Conservation (phyloP, 2,797 vertebrate species). For the Cossypha polioptera region DNA sequence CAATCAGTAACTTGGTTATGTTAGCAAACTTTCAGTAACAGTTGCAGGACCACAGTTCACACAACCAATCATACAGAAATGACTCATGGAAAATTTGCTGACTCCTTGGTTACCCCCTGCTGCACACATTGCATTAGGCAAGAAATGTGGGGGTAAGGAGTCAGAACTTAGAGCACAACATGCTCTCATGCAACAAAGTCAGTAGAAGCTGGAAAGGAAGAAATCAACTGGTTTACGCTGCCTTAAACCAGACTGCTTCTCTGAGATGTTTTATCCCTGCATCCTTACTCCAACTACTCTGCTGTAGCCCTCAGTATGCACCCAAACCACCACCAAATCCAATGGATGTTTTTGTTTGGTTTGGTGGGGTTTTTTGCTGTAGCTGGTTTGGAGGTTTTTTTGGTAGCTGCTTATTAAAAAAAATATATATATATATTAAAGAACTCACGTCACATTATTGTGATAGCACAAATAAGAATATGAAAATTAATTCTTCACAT, state of each 20-base stretch:
- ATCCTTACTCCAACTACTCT: neutral
- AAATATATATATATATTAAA: neutral
- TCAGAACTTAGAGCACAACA: neutral
- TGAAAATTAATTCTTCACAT: neutral
- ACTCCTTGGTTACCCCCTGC: neutral
- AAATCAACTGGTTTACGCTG: neutral
- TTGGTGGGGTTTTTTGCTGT: neutral
- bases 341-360: neutral
- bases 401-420: neutral
- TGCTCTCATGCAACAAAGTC: neutral
- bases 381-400: neutral
- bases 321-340: neutral
- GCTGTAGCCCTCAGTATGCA: neutral
- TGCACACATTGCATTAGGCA: accelerated
- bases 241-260: neutral
- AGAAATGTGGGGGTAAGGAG: neutral
- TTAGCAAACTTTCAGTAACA: neutral
- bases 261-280: neutral
- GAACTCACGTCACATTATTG: accelerated
- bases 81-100: neutral
- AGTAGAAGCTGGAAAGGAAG: neutral
- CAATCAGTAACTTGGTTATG: neutral
- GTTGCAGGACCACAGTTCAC: neutral
- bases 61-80: neutral
- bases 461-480: neutral